Base-by-base conservation (phyloP, 2,888 invertebrate genomes). In the Polydesmus complanatus region DNA sequence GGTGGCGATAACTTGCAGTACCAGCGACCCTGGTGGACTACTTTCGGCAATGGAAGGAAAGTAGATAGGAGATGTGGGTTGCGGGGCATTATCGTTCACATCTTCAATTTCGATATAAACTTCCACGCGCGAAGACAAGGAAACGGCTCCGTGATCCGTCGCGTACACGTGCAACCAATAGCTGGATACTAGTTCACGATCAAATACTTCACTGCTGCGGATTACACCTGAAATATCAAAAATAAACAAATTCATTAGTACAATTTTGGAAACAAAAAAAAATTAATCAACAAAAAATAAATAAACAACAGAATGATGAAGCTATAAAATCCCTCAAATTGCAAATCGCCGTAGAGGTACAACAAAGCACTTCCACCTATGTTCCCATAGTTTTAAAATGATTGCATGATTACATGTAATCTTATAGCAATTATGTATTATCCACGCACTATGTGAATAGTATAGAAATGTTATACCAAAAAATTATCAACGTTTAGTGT, bases 131-230 rank as follows among this genome's bases (percentile, higher is more conserved):
- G 89, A 81, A 71, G 84, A 85, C 18, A 88, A 78, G 1, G 93
- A 91, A 26, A 91, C 88, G 21, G 89, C 84, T 0, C 89, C 94
- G 68, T 87, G 85, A 77, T 96, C 96, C 72, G 90, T 87, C 2
- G 95, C 95, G 73, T 87, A 87, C 60, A 95, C 83, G 8, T 92
- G 93, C 65, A 97, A 77, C 97, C 97, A 97, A 77, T 93, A 95
- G 72, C 86, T 84, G 47, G 83, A 77, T 68, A 83, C 84, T 1
- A 85, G 82, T 78, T 97, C 97, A 61, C 92, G 82, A 76, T 97
- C 96, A 70, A 97, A 78, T 53, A 88, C 82, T 1, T 84, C 83
- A 70, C 85, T 79, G 1, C 95, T 94, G 65, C 85, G 82, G 68
- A 97, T 84, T 57, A 82, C 81, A 64, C 96, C 95, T 88, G 78